Conservation (phyloP, 2,113 vertebrate genomes). For the Aphelocoma coerulescens region DNA sequence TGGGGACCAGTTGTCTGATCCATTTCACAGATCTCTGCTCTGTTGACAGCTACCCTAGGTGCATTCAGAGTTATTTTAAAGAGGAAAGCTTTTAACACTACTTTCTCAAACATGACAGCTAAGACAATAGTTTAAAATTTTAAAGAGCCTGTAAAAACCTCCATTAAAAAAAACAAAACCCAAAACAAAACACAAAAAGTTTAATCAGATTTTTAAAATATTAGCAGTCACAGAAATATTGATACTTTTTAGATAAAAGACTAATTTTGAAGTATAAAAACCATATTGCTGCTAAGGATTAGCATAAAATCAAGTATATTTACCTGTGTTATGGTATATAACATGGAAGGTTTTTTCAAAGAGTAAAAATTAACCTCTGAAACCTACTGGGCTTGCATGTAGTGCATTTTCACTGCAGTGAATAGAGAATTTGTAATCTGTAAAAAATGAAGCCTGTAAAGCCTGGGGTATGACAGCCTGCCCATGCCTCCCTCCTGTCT, state of each 20-base stretch:
- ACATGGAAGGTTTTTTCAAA: neutral
- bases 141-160: neutral
- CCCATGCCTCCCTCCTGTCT: neutral
- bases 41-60: constrained; percentile 63
- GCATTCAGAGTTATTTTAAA: constrained; percentile 67
- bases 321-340: neutral
- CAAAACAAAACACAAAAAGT: neutral
- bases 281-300: neutral
- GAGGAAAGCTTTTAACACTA: constrained; percentile 53
- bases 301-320: neutral
- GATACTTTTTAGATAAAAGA: neutral
- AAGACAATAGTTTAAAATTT: constrained; percentile 47
- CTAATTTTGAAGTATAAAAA: neutral
- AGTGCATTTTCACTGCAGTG: neutral
- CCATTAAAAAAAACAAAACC: too few relatives aligned
- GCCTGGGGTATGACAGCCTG: neutral
- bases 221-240: neutral
- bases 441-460: neutral
- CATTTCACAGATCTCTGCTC: constrained; percentile 57
- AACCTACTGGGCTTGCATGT: neutral
- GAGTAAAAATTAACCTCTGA: neutral
- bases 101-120: constrained; percentile 50
- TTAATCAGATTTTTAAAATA: neutral
- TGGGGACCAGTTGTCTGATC: constrained; percentile 39
- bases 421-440: neutral